phyloP scores from a whole-genome alignment of 2,113 vertebrate genomes.

The Buteo buteo region DNA sequence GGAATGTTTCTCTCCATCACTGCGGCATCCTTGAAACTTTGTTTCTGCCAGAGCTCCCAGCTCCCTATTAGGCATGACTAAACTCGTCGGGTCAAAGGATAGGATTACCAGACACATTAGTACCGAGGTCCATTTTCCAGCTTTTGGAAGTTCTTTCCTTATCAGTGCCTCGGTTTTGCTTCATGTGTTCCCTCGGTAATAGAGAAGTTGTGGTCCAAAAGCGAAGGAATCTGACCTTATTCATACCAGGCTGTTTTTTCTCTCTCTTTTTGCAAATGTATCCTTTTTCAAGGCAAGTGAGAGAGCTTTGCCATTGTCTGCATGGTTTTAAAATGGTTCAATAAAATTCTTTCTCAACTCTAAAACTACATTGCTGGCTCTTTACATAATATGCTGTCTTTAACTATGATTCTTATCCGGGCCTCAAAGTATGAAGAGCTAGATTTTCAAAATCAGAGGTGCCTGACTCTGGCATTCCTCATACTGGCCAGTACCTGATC shows the following conservation, averaged over 20 bases:
- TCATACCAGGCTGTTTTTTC: neutral
- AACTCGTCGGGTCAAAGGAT: neutral
- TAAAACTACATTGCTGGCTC: neutral
- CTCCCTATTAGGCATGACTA: neutral
- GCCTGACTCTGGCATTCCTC: neutral
- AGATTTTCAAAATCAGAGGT: neutral
- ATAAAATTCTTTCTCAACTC: neutral
- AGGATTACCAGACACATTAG: neutral
- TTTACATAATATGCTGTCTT: neutral
- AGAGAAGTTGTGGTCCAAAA: neutral
- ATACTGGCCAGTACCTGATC: neutral
- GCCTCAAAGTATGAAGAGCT: neutral
- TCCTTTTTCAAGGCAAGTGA: neutral
- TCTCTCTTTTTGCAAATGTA: neutral
- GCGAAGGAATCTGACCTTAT: neutral
- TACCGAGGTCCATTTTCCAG: neutral
- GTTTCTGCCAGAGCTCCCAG: neutral
- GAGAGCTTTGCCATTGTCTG: neutral
- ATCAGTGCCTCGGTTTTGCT: neutral
- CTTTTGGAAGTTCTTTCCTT: neutral
- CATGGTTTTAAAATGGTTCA: neutral
- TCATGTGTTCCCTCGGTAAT: neutral
- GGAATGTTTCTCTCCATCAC: neutral
- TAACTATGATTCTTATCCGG: rapidly evolving
- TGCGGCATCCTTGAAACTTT: neutral